phyloP scores from a whole-genome alignment of 2,888 invertebrate genomes.

The Xylota sylvarum region DNA sequence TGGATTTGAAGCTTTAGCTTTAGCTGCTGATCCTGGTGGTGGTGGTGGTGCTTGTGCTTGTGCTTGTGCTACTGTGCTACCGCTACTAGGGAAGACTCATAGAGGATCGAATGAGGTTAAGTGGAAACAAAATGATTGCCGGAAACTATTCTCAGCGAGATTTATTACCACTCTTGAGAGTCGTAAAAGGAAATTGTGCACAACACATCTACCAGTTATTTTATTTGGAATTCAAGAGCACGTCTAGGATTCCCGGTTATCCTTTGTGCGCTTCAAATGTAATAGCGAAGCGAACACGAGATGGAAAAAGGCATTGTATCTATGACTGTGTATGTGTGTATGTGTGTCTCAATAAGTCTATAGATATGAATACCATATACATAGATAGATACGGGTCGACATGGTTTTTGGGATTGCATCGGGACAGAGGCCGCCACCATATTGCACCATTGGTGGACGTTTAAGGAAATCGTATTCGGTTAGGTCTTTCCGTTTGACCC shows the following conservation, averaged over 20 bases:
- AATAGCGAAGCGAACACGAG: constrained; percentile 45
- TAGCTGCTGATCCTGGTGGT: too few species aligned
- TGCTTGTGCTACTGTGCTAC: constrained; percentile 1
- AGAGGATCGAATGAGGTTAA: constrained; percentile 73
- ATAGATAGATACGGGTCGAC: constrained; percentile 30
- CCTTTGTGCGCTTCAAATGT: constrained; percentile 67
- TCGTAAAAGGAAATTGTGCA: constrained; percentile 85
- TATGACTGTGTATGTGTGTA: neutral
- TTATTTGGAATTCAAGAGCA: constrained; percentile 77
- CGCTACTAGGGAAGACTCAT: constrained; percentile 26
- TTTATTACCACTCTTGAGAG: constrained; percentile 85
- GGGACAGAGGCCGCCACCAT: constrained; percentile 64
- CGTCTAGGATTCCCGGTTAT: constrained; percentile 71
- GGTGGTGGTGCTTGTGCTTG: neutral
- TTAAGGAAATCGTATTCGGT: constrained; percentile 76
- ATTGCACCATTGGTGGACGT: constrained; percentile 71
- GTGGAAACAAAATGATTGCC: constrained; percentile 80
- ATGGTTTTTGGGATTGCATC: constrained; percentile 61
- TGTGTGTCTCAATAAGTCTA: constrained; percentile 16
- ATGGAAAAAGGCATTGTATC: neutral
- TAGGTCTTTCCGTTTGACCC: constrained; percentile 71
- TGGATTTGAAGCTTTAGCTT: constrained; percentile 54
- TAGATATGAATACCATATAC: neutral
- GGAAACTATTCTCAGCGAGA: constrained; percentile 85
- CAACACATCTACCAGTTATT: constrained; percentile 79